Conservation (phyloP, 2,888 invertebrate genomes). For the Parapristionchus giblindavisi region DNA sequence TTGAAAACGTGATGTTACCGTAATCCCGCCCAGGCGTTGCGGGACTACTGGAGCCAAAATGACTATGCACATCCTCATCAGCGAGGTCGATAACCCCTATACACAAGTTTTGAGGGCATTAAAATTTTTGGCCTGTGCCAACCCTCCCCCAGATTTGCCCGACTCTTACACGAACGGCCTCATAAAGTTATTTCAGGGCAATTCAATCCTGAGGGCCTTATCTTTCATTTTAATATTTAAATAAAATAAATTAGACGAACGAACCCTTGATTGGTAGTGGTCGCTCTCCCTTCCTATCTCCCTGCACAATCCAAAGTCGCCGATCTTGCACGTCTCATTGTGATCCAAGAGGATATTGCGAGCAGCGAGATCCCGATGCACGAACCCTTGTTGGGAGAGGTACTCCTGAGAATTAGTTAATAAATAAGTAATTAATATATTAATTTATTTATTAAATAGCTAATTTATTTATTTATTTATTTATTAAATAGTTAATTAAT, state of each 20-base stretch:
- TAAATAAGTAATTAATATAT: background rate
- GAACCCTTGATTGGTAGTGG: background rate
- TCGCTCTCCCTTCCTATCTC: constrained; percentile 2
- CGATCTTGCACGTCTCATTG: constrained; percentile 30
- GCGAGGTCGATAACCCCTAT: too few species aligned
- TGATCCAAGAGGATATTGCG: constrained; percentile 67
- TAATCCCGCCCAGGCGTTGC: too few species aligned
- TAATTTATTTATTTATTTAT: background rate
- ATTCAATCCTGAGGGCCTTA: too few species aligned
- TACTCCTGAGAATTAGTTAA: constrained; percentile 63
- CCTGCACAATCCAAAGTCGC: constrained; percentile 19
- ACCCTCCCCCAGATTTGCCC: too few species aligned
- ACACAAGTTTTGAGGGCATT: too few species aligned
- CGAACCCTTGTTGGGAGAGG: constrained; percentile 66
- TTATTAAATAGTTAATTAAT: background rate
- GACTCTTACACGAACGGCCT: too few species aligned
- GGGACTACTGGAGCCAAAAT: too few species aligned
- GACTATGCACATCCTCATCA: too few species aligned
- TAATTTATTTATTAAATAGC: background rate
- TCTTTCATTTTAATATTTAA: too few species aligned
- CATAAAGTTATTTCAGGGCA: too few species aligned
- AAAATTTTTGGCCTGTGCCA: too few species aligned
- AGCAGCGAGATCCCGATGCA: constrained; percentile 70
- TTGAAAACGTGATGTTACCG: too few species aligned
- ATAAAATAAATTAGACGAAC: background rate